Evolutionary conservation across 2,113 vertebrate species (phyloP).

Genomic region (Anhinga anhinga): DNA sequence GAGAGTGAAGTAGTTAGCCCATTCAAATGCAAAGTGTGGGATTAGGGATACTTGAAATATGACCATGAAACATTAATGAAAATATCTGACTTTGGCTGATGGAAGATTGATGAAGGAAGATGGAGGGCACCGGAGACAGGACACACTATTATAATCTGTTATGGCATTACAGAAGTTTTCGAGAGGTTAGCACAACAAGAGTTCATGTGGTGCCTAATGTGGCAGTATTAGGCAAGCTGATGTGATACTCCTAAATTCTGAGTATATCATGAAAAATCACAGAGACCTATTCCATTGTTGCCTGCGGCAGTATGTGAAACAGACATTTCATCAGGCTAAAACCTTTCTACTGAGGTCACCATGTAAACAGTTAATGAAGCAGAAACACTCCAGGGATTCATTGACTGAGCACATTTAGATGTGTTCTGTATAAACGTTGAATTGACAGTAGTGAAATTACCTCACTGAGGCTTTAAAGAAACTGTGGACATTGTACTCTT

Average conservation of each 20-base stretch:
- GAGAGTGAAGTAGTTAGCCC: background rate
- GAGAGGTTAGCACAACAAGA: background rate
- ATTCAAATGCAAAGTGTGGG: background rate
- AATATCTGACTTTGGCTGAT: background rate
- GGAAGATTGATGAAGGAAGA: background rate
- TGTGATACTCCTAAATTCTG: conserved; percentile 46
- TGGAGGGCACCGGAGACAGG: background rate
- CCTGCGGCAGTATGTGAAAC: background rate
- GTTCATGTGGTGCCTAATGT: background rate
- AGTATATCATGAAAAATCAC: background rate
- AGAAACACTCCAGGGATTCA: conserved; percentile 60
- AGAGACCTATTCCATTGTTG: background rate
- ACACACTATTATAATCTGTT: background rate
- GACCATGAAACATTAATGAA: background rate
- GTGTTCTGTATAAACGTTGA: conserved; percentile 46
- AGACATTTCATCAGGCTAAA: conserved; percentile 51
- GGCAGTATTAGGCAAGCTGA: conserved; percentile 8
- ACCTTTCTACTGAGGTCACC: conserved; percentile 59
- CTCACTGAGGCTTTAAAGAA: conserved; percentile 51
- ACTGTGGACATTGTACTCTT: background rate
- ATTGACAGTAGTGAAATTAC: conserved; percentile 33
- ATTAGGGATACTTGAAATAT: conserved; percentile 20
- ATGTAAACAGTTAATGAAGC: conserved; percentile 74
- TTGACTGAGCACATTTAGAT: conserved; percentile 60
- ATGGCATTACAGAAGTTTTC: background rate